Conservation (phyloP, 2,797 vertebrate genomes). For the Stomatorhinus walkeri region DNA sequence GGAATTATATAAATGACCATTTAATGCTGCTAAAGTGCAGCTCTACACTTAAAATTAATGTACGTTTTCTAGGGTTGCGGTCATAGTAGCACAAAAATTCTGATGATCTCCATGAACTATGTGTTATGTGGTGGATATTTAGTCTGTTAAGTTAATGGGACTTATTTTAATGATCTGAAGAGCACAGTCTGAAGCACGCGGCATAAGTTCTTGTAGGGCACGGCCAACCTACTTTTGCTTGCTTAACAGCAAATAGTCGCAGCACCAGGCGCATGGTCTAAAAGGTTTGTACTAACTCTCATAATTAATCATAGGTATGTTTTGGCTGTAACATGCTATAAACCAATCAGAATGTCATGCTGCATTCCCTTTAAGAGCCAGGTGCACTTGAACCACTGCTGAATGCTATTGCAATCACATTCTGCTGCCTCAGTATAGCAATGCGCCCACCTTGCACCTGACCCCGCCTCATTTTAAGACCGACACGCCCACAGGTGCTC, state of each 20-base stretch:
- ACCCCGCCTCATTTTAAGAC: neutral
- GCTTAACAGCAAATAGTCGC: neutral
- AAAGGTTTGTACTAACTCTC: neutral
- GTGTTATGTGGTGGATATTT: neutral
- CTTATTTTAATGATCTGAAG: neutral
- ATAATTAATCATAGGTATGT: neutral
- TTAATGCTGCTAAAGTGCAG: neutral
- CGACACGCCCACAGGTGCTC: neutral
- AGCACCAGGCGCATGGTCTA: neutral
- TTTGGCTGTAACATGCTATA: neutral
- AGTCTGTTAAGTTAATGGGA: neutral
- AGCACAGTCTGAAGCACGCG: neutral
- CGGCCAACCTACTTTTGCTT: neutral
- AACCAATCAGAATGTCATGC: neutral
- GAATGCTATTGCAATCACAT: neutral
- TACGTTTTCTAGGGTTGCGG: neutral
- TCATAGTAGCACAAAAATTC: neutral
- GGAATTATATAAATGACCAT: neutral
- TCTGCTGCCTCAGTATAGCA: neutral
- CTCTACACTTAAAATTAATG: neutral
- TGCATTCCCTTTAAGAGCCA: neutral
- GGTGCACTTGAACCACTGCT: neutral
- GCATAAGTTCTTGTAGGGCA: neutral
- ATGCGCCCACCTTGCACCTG: neutral
- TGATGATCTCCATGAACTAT: neutral